These are phyloP conservation scores for Lycopodina hypogea DNA, from an alignment of 37 sponge, comb jelly and placozoan species.

Conservation along the genomic window DNA sequence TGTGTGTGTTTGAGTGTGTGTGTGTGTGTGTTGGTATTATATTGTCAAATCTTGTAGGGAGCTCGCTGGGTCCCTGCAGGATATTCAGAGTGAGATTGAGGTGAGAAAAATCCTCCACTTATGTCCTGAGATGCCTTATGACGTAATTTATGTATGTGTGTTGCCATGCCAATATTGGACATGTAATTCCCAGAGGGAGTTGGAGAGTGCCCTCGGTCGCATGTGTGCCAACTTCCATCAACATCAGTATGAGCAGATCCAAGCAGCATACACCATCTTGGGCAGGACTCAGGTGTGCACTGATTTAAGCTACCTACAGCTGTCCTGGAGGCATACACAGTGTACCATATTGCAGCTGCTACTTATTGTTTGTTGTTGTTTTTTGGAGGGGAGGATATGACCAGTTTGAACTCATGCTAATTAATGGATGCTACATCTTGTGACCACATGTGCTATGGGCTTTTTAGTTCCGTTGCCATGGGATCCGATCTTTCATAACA, in stretches of 20 bases:
- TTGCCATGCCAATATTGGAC: no score
- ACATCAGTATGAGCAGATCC: slow-evolving; percentile 53
- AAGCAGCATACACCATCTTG: slow-evolving; percentile 62
- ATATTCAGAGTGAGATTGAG: slow-evolving; percentile 73
- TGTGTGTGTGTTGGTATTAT: neutral
- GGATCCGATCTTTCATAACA: no score
- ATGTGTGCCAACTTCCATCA: slow-evolving; percentile 40
- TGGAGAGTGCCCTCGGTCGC: slow-evolving; percentile 53
- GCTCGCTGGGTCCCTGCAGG: slow-evolving; percentile 62
- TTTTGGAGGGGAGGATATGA: no score
- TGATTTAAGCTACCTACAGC: slow-evolving; percentile 54
- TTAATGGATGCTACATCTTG: no score
- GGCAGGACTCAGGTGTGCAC: slow-evolving; percentile 69
- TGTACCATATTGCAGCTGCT: no score
- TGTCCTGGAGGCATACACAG: no score
- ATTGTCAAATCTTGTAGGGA: slow-evolving; percentile 41
- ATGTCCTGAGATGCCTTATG: no score
- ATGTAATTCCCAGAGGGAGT: slow-evolving; percentile 40
- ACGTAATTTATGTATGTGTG: no score
- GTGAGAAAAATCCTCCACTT: slow-evolving; percentile 10
- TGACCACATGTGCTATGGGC: no score
- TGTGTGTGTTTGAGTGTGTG: neutral
- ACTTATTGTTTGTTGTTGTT: no score
- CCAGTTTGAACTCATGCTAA: no score
- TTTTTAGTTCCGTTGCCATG: no score